phyloP scores from a whole-genome alignment of 2,797 vertebrate genomes.

The Cetoscarus ocellatus region DNA sequence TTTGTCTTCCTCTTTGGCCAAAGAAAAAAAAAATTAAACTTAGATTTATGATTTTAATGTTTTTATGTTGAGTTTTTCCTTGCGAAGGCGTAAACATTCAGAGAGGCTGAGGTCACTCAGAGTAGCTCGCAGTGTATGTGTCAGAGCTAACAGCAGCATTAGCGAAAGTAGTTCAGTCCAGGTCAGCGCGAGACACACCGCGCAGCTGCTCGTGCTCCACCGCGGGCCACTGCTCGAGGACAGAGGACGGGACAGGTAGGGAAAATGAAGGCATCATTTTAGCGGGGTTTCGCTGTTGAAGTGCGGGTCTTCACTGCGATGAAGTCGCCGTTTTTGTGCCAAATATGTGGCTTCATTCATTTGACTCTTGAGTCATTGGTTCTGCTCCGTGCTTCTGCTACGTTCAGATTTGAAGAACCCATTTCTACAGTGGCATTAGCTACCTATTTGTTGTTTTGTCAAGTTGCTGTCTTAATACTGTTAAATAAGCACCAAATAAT shows the following conservation, averaged over 20 bases:
- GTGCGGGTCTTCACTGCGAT: too few relatives aligned
- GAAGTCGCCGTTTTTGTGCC: too few relatives aligned
- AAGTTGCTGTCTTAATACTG: neutral
- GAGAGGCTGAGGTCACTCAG: neutral
- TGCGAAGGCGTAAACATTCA: slow-evolving; percentile 4
- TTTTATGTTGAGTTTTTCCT: slow-evolving; percentile 3
- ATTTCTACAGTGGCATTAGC: rapidly evolving
- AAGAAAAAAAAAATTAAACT: neutral
- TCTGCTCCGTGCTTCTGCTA: neutral
- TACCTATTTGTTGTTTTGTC: neutral
- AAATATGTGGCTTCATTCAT: too few relatives aligned
- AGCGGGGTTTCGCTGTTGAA: neutral
- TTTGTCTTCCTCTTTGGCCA: rapidly evolving
- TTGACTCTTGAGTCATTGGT: neutral
- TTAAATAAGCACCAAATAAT: neutral
- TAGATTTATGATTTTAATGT: neutral
- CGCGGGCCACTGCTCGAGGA: slow-evolving; percentile 3
- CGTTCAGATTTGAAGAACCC: neutral
- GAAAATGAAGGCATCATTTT: neutral
- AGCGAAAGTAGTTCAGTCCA: neutral
- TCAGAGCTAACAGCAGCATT: neutral
- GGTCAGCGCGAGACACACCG: slow-evolving; percentile 2
- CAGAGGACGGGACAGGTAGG: slow-evolving; percentile 39
- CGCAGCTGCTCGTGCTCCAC: slow-evolving; percentile 21
- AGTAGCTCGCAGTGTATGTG: neutral